These are phyloP conservation scores for Globodera ellingtonae DNA, from an alignment of 1,140 invertebrate genomes.

Conservation along the genomic window DNA sequence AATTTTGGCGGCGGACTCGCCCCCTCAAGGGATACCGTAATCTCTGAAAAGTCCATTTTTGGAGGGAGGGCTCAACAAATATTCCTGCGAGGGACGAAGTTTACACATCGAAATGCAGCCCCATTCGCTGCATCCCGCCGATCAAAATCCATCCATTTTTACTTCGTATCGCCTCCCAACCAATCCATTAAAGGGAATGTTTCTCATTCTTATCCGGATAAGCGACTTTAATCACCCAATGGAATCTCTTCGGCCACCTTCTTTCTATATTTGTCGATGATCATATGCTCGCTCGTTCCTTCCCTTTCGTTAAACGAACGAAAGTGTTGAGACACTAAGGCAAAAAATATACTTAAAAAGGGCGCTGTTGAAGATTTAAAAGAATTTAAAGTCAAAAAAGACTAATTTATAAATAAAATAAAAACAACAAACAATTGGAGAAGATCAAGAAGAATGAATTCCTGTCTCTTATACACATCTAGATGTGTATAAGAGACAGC, in stretches of 20 bases:
- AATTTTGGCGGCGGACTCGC: not conserved
- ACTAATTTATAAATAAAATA: not conserved
- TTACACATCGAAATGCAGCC: not conserved
- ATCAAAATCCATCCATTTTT: not conserved
- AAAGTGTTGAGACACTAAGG: too few species aligned
- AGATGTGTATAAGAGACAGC: too few species aligned
- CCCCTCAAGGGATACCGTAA: not conserved
- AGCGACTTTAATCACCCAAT: not conserved
- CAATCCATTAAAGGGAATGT: conserved; percentile 8
- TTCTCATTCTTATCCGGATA: not conserved
- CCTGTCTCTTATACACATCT: too few species aligned
- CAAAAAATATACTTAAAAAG: not conserved
- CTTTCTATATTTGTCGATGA: not conserved
- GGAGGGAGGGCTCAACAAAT: not conserved
- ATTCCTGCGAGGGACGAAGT: not conserved
- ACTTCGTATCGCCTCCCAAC: not conserved
- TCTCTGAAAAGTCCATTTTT: not conserved
- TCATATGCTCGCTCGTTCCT: not conserved
- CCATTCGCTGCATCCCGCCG: not conserved
- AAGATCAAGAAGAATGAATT: not conserved
- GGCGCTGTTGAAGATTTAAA: not conserved
- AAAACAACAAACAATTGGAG: not conserved
- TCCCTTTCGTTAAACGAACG: not conserved
- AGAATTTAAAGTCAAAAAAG: not conserved
- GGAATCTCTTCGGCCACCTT: not conserved